A percentile compares a stretch with the other conserved stretches of the same genome.
These are phyloP conservation scores for Cephus pulcher DNA, from an alignment of 2,888 invertebrate species.

Conservation along the genomic window DNA sequence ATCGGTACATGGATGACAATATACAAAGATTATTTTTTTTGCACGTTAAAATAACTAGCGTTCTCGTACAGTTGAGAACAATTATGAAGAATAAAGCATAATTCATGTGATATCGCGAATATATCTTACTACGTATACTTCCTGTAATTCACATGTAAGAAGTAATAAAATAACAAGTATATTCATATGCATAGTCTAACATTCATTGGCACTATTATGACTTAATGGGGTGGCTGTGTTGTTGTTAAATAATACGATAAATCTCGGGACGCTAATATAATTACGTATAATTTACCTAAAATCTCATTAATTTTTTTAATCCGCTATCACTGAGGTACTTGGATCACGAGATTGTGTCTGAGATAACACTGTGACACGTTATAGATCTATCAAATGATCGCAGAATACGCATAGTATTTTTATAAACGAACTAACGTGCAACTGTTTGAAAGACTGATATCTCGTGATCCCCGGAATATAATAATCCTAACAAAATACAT, in stretches of 20 bases:
- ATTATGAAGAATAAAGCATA: neutral
- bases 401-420: neutral
- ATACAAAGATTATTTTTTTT: neutral
- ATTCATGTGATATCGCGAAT: neutral
- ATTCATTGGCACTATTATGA: slow-evolving; percentile 11
- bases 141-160: neutral
- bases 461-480: neutral
- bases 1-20: slow-evolving; percentile 4
- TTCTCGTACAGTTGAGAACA: neutral
- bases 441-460: neutral
- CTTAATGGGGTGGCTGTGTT: neutral
- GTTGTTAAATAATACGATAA: neutral
- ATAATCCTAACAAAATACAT: neutral
- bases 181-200: neutral
- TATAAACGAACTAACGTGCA: neutral
- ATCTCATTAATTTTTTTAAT: neutral
- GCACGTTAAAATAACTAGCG: neutral
- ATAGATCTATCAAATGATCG: neutral
- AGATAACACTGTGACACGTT: neutral
- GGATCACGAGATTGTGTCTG: neutral
- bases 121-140: neutral
- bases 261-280: neutral
- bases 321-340: neutral
- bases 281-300: slow-evolving; percentile 5
- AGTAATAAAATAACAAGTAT: neutral